Conservation (phyloP, 2,797 vertebrate genomes). For the Enteromius afrohamiltoni region DNA sequence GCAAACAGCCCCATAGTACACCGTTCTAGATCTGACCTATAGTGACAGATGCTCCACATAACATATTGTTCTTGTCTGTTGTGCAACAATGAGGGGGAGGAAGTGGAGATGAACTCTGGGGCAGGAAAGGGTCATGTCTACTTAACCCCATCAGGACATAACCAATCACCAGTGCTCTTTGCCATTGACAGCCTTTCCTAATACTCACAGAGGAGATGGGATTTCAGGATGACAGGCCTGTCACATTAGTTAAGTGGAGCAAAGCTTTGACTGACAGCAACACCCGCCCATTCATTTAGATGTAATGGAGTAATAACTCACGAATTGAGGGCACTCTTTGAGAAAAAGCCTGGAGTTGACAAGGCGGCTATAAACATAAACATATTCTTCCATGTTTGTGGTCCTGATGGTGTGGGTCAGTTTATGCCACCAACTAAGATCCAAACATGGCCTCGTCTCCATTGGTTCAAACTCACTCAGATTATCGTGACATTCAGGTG, state of each 20-base stretch:
- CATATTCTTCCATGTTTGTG: constrained; percentile 55
- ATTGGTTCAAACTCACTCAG: constrained; percentile 30
- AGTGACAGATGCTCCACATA: constrained; percentile 70
- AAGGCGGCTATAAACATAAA: constrained; percentile 55
- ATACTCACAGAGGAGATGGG: constrained; percentile 38
- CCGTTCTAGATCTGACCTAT: constrained; percentile 56
- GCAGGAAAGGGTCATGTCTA: constrained; percentile 76
- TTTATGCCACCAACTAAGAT: constrained; percentile 43
- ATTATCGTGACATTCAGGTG: constrained; percentile 66
- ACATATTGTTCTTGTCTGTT: constrained; percentile 69
- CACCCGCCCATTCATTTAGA: constrained; percentile 48
- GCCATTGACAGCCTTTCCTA: constrained; percentile 66
- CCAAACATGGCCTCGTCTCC: constrained; percentile 6
- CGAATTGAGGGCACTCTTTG: constrained; percentile 13
- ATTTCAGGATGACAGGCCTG: constrained; percentile 55
- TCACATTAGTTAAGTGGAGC: constrained; percentile 61
- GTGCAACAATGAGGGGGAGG: constrained; percentile 74
- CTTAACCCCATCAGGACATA: constrained; percentile 78
- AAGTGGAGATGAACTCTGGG: constrained; percentile 78
- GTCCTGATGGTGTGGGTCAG: constrained; percentile 19
- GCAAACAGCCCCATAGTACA: constrained; percentile 69
- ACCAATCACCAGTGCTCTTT: constrained; percentile 75
- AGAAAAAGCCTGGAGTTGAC: constrained; percentile 61
- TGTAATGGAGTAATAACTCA: constrained; percentile 48
- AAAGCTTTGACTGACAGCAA: constrained; percentile 55